These are phyloP conservation scores for Macroramphosus scolopax DNA, from an alignment of 2,797 vertebrate genomes.

Conservation along the genomic window DNA sequence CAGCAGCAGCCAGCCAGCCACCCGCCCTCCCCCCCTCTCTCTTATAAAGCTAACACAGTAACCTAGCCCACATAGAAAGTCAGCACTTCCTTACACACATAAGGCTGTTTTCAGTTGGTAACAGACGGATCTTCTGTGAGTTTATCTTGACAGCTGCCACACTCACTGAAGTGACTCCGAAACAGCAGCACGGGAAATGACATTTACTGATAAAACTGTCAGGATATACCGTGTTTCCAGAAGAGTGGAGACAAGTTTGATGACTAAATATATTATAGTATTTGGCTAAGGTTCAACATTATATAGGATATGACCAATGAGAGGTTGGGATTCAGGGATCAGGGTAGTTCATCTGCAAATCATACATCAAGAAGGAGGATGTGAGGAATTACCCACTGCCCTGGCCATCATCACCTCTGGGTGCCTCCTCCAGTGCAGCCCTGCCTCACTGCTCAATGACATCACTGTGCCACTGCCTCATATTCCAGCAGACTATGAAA, in stretches of 20 bases:
- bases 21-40: too few species aligned
- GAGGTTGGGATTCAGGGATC: neutral
- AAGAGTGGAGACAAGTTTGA: neutral
- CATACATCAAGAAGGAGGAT: conserved; percentile 5
- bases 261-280: neutral
- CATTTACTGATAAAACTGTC: too few species aligned
- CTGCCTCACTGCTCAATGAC: conserved; percentile 54
- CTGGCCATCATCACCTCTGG: conserved; percentile 28
- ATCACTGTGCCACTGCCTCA: conserved; percentile 70
- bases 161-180: too few species aligned
- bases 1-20: too few species aligned
- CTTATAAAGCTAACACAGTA: neutral
- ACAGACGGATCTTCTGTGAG: conserved; percentile 10
- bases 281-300: neutral
- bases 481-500: conserved; percentile 43
- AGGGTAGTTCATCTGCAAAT: neutral
- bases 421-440: conserved; percentile 36
- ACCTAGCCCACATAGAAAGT: conserved; percentile 24
- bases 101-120: conserved; percentile 6
- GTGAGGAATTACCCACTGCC: conserved; percentile 44
- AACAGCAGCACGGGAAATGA: too few species aligned
- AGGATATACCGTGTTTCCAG: too few species aligned
- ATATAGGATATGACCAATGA: neutral
- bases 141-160: conserved; percentile 19
- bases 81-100: conserved; percentile 38